Conservation (phyloP, 2,113 vertebrate genomes). For the Montifringilla adamsi region DNA sequence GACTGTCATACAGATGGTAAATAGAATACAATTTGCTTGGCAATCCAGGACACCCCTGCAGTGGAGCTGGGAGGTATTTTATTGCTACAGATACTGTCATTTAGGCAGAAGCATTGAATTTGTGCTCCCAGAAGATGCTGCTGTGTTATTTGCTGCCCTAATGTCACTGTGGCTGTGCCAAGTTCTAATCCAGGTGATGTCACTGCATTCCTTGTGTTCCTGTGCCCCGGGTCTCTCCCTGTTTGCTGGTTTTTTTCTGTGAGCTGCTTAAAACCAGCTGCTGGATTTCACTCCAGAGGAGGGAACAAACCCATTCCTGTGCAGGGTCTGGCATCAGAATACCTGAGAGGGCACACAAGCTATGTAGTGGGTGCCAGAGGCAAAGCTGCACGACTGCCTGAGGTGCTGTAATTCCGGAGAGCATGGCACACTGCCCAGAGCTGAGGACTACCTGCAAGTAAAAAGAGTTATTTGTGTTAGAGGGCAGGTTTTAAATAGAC, state of each 20-base stretch:
- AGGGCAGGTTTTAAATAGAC: conserved; percentile 49
- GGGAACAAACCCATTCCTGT: background rate
- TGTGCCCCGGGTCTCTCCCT: background rate
- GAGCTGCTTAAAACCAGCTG: background rate
- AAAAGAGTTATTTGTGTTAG: conserved; percentile 34
- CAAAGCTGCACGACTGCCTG: background rate
- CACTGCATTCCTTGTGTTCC: background rate
- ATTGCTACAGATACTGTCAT: background rate
- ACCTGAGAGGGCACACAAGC: background rate
- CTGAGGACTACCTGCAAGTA: conserved; percentile 27
- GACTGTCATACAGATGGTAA: no score
- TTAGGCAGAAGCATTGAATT: background rate
- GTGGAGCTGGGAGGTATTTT: background rate
- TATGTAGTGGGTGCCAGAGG: conserved; percentile 5
- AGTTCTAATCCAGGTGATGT: background rate
- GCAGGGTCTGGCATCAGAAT: background rate
- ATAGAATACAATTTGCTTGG: no score
- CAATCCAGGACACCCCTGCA: background rate
- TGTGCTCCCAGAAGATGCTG: background rate
- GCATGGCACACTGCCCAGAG: background rate
- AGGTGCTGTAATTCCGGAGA: conserved; percentile 28
- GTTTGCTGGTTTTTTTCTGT: background rate
- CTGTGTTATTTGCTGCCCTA: background rate
- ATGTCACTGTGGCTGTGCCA: background rate
- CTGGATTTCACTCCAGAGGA: background rate